Evolutionary conservation across 2,888 invertebrate genomes (phyloP), one percentile per base, ranked within the genome.

Genomic region (Monochamus alternatus): DNA sequence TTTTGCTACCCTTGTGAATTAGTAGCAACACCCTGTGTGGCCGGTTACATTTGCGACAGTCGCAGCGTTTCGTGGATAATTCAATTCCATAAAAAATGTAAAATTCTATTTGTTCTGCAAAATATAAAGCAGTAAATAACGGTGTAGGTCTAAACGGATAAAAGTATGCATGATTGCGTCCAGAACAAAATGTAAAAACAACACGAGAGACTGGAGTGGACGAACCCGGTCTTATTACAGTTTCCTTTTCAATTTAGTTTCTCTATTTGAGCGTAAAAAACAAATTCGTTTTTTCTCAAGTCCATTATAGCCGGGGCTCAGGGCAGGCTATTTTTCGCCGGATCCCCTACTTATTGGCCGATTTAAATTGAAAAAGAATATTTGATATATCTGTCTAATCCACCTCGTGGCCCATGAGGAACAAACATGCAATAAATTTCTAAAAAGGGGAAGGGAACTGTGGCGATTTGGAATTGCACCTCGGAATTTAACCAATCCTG

Each of bases 231-330:
- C 86, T 86, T 86, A 87, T 86, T 86, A 85, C 86, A 85, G 86
- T 86, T 86, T 86, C 87, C 86, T 86, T 86, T 87, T 87, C 87
- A 86, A 87, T 87, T 87, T 87, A 86, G 87, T 87, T 87, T 87
- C 87, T 87, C 86, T 87, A 87, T 87, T 87, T 87, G 87, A 87
- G 86, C 87, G 87, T 87, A 87, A 87, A 87, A 87, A 87, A 86
- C 87, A 87, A 87, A 87, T 87, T 87, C 87, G 87, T 87, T 87
- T 86, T 87, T 87, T 87, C 86, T 87, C 86, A 84, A 87, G 86
- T 87, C 87, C 86, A 87, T 87, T 87, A 87, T 73, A 67, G 75
- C 63, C 38, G 75, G 77, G 67, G 30, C 62, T 51, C 12, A 65
- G 67, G 69, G 60, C 14, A 64, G 68, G 77, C 73, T 73, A 72